Evolutionary conservation across 2,888 invertebrate species (phyloP).

Genomic region (Cyclophora punctaria): DNA sequence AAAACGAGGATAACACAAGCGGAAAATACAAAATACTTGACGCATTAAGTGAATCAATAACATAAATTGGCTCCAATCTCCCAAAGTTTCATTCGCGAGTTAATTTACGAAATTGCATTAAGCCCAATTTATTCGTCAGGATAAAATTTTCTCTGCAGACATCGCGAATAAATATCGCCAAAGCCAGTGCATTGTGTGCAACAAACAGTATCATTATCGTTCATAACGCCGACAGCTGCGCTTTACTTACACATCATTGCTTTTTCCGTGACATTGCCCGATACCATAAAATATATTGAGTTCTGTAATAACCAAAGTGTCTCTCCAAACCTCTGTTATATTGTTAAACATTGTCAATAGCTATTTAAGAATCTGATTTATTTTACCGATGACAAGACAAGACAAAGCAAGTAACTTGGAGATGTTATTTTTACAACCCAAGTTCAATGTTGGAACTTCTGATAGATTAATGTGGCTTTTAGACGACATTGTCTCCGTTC

Average conservation of each 20-base stretch:
- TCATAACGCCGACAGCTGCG: conserved; percentile 58
- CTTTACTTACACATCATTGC: conserved; percentile 62
- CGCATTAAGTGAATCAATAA: no score
- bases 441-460: conserved; percentile 25
- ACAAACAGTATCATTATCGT: conserved; percentile 50
- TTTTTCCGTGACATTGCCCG: conserved; percentile 68
- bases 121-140: conserved; percentile 7
- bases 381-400: neutral
- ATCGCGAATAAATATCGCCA: conserved; percentile 26
- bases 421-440: conserved; percentile 24
- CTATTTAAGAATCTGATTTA: conserved; percentile 3
- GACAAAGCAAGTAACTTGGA: no score
- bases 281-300: conserved; percentile 62
- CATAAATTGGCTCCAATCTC: no score
- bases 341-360: no score
- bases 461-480: conserved; percentile 26
- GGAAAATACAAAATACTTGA: no score
- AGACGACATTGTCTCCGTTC: conserved; percentile 40
- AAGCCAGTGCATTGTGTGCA: conserved; percentile 32
- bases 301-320: conserved; percentile 49
- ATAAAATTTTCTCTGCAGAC: conserved; percentile 14
- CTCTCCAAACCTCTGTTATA: conserved; percentile 32
- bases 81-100: neutral
- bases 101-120: conserved; percentile 11
- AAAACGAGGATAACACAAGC: no score